These are phyloP conservation scores for Haliclona indistincta DNA, from an alignment of 37 sponge, comb jelly and placozoan genomes.

Conservation along the genomic window DNA sequence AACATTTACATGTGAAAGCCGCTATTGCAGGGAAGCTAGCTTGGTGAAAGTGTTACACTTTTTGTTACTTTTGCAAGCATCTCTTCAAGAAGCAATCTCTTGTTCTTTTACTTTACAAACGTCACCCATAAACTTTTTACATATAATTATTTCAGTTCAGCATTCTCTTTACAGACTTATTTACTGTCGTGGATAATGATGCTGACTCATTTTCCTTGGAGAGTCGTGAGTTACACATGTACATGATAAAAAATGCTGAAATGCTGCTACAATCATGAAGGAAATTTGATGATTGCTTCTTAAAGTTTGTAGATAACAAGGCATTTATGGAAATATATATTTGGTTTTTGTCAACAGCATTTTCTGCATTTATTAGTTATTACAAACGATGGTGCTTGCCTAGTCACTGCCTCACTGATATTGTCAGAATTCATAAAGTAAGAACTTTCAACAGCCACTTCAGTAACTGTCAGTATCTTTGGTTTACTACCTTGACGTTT, in stretches of 20 bases:
- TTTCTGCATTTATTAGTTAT: conserved; percentile 58
- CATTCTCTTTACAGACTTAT: no score
- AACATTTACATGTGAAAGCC: no score
- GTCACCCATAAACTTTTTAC: no score
- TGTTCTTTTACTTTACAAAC: no score
- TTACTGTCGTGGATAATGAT: no score
- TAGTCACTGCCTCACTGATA: conserved; percentile 39
- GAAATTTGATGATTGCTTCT: conserved; percentile 14
- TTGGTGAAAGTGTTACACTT: no score
- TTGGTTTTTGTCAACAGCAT: conserved; percentile 27
- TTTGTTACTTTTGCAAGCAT: no score
- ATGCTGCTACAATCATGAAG: conserved; percentile 46
- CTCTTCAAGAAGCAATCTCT: no score
- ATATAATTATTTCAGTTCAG: no score
- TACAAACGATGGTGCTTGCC: conserved; percentile 63
- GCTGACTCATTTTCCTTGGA: no score
- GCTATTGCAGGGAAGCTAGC: no score
- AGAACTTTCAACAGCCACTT: conserved; percentile 53
- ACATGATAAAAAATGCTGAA: conserved; percentile 26
- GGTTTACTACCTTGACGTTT: conserved; percentile 60
- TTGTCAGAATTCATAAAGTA: conserved; percentile 37
- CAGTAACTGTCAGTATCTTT: conserved; percentile 62
- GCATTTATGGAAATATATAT: conserved; percentile 29
- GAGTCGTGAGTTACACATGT: conserved; percentile 1
- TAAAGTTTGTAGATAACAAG: conserved; percentile 10